Evolutionary conservation across 2,797 vertebrate genomes (phyloP).

Genomic region (Scleropages formosus): DNA sequence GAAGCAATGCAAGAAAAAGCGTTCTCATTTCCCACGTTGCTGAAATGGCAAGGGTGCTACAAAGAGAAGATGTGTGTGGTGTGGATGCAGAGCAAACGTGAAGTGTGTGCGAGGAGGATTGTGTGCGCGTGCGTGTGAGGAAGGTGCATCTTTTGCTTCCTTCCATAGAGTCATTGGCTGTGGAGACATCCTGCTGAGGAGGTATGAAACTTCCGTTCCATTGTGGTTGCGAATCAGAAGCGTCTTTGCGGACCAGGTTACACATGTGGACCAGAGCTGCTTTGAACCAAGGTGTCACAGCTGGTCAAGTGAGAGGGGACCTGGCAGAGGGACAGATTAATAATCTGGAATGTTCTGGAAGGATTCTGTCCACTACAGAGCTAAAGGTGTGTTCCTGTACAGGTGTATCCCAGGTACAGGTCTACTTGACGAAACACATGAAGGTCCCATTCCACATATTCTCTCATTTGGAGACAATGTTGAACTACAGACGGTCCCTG

Average conservation of each 20-base stretch:
- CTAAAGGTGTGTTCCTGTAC: too few relatives aligned
- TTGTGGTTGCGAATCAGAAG: conserved; percentile 63
- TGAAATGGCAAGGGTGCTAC: too few relatives aligned
- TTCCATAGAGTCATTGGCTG: conserved; percentile 66
- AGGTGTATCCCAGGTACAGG: too few relatives aligned
- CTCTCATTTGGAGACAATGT: too few relatives aligned
- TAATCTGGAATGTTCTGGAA: background rate
- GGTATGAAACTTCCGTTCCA: conserved; percentile 85
- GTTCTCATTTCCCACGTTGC: too few relatives aligned
- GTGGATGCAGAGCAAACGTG: conserved; percentile 28
- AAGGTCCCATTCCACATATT: too few relatives aligned
- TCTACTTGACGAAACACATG: too few relatives aligned
- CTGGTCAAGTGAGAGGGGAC: conserved; percentile 74
- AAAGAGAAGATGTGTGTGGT: background rate
- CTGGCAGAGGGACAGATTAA: conserved; percentile 48
- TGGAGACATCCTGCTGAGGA: conserved; percentile 75
- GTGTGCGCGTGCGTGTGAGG: background rate
- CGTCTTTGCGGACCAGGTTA: conserved; percentile 78
- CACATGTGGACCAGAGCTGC: conserved; percentile 61
- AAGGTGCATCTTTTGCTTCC: conserved; percentile 28
- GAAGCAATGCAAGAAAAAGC: too few relatives aligned
- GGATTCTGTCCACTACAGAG: background rate
- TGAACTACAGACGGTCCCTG: too few relatives aligned
- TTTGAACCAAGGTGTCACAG: conserved; percentile 70
- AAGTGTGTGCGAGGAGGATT: conserved; percentile 35